phyloP scores from a whole-genome alignment of 2,888 invertebrate genomes.

The Liodrosophila aerea region DNA sequence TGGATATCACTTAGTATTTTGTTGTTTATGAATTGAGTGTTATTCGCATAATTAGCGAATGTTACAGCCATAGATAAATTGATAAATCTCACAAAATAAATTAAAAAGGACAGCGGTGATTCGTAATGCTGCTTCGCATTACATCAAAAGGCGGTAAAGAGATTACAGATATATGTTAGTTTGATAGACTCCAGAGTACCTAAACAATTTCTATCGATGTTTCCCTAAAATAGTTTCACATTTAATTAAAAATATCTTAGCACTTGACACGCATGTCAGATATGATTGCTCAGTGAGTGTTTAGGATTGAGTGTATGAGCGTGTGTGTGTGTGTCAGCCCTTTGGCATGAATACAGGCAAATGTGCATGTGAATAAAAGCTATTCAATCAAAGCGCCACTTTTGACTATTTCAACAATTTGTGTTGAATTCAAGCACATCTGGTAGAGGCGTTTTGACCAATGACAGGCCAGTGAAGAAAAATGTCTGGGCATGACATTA shows the following conservation, averaged over 20 bases:
- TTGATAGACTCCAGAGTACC: no score
- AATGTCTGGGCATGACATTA: slow-evolving; percentile 54
- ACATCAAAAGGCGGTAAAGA: no score
- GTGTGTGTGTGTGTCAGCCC: background rate
- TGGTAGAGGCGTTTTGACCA: slow-evolving; percentile 28
- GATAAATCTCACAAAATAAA: background rate
- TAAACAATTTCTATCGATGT: background rate
- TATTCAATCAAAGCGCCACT: slow-evolving; percentile 32
- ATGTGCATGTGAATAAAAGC: slow-evolving; percentile 20
- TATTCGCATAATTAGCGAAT: slow-evolving; percentile 30
- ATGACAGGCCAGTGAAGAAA: slow-evolving; percentile 33
- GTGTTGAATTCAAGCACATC: slow-evolving; percentile 18
- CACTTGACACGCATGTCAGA: background rate
- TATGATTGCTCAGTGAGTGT: background rate
- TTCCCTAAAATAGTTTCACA: background rate
- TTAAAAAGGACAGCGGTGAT: background rate
- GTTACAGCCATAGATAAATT: slow-evolving; percentile 15
- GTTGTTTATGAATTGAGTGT: slow-evolving; percentile 50
- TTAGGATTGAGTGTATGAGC: background rate
- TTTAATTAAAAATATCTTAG: background rate
- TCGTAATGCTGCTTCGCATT: no score
- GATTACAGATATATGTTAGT: no score
- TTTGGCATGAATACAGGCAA: slow-evolving; percentile 5
- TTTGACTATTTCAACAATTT: slow-evolving; percentile 31
- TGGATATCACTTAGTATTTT: slow-evolving; percentile 48